Conservation (phyloP, 2,888 invertebrate species). For the Lutraria lutraria region DNA sequence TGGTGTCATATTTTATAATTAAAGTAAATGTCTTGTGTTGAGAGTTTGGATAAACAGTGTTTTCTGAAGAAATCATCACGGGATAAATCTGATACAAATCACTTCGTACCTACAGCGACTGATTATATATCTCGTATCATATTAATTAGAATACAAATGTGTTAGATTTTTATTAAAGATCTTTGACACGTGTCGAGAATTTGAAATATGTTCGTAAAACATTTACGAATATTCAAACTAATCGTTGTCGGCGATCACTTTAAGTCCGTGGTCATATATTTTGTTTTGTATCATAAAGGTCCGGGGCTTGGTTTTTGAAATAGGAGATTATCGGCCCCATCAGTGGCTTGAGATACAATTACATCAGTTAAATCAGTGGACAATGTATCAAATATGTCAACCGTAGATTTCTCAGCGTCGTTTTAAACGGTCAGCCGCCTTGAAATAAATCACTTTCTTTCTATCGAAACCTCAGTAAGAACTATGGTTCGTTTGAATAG, state of each 20-base stretch:
- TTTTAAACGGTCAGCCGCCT: slow-evolving; percentile 21
- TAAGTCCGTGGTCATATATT: background rate
- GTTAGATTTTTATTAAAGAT: background rate
- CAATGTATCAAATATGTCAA: slow-evolving; percentile 45
- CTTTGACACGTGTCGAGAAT: background rate
- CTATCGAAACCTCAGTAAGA: background rate
- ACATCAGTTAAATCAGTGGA: slow-evolving; percentile 18
- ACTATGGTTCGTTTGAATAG: slow-evolving; percentile 12
- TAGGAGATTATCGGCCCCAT: slow-evolving; percentile 24
- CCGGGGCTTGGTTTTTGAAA: slow-evolving; percentile 9
- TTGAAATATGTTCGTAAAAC: slow-evolving; percentile 1
- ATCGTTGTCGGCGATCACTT: slow-evolving; percentile 7
- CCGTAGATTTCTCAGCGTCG: slow-evolving; percentile 33
- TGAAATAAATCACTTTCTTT: slow-evolving; percentile 40
- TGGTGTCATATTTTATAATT: too few species aligned
- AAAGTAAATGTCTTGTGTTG: too few species aligned
- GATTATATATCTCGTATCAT: background rate
- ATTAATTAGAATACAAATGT: background rate
- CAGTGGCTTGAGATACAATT: slow-evolving; percentile 36
- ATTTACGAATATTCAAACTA: slow-evolving; percentile 14
- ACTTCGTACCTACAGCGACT: background rate
- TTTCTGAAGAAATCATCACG: too few species aligned
- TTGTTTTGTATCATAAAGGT: slow-evolving; percentile 17
- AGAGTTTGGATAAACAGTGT: too few species aligned
- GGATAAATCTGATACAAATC: background rate